phyloP scores from a whole-genome alignment of 2,113 vertebrate species.

The Myrmecophaga tridactyla region DNA sequence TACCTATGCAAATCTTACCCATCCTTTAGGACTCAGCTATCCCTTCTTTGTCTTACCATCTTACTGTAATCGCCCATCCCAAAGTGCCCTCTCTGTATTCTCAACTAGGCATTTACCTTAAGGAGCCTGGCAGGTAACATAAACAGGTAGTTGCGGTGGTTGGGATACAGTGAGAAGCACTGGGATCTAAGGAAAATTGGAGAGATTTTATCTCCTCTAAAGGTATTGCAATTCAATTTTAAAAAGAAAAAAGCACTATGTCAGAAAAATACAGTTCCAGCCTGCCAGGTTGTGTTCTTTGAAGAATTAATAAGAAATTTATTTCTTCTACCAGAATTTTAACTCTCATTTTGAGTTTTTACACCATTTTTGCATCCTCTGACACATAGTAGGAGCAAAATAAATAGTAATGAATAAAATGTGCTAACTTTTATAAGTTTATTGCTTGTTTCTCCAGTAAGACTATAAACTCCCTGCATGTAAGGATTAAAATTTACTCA shows the following conservation, averaged over 20 bases:
- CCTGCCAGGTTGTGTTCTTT: not conserved
- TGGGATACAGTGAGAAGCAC: not conserved
- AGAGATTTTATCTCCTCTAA: not conserved
- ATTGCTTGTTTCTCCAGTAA: not conserved
- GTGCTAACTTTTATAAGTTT: not conserved
- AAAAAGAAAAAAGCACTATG: not conserved
- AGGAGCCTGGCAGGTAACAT: not conserved
- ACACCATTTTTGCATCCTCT: not conserved
- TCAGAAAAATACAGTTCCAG: not conserved
- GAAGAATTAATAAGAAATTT: conserved; percentile 34
- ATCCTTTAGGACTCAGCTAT: not conserved
- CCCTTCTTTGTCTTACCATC: not conserved
- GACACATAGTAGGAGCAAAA: not conserved
- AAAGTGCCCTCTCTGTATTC: not conserved
- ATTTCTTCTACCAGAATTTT: not conserved
- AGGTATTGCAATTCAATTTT: conserved; percentile 25
- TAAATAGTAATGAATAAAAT: not conserved
- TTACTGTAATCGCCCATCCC: not conserved
- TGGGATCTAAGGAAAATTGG: not conserved
- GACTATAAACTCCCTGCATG: not conserved
- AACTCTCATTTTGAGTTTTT: not conserved
- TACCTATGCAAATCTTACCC: not conserved
- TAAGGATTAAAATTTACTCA: not conserved
- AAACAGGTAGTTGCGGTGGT: not conserved
- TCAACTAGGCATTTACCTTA: not conserved